Evolutionary conservation across 1,140 invertebrate genomes (phyloP).

Genomic region (Diachasma alloeum): DNA sequence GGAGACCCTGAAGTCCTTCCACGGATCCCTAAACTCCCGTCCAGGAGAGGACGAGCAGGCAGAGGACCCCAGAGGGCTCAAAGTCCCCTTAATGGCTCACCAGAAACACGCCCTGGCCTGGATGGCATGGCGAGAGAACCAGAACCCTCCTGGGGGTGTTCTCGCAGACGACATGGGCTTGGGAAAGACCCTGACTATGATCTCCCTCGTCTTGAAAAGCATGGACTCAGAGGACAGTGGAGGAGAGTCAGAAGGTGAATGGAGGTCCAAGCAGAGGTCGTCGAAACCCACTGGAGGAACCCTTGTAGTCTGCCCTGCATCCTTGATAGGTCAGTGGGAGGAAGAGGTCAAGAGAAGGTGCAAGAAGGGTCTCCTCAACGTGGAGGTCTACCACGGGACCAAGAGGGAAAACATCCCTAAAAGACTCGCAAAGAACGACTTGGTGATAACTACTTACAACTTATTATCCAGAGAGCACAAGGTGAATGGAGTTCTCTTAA

Average conservation of each 20-base stretch:
- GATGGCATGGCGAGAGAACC: conserved; percentile 87
- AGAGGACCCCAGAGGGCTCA: conserved; percentile 72
- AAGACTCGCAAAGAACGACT: conserved; percentile 70
- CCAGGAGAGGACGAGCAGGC: conserved; percentile 70
- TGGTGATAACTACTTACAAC: conserved; percentile 83
- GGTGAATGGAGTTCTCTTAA: conserved; percentile 22
- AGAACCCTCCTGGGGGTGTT: conserved; percentile 82
- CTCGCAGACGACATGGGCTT: conserved; percentile 95
- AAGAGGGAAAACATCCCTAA: conserved; percentile 74
- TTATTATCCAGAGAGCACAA: conserved; percentile 70
- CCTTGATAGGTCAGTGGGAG: conserved; percentile 86
- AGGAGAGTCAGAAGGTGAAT: conserved; percentile 35
- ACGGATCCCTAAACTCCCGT: conserved; percentile 74
- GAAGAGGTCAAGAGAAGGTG: conserved; percentile 78
- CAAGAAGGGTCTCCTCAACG: conserved; percentile 69
- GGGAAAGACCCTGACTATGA: conserved; percentile 93
- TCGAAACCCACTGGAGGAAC: conserved; percentile 71
- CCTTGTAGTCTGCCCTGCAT: conserved; percentile 89
- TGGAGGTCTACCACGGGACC: conserved; percentile 82
- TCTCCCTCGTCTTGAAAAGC: conserved; percentile 70
- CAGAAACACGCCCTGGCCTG: conserved; percentile 88
- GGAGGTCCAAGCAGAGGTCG: conserved; percentile 40
- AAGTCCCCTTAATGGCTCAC: conserved; percentile 81
- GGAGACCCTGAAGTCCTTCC: conserved; percentile 77
- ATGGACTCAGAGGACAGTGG: conserved; percentile 44